Evolutionary conservation across 1,140 invertebrate genomes (phyloP).

Genomic region (Heliconius eleuchia): DNA sequence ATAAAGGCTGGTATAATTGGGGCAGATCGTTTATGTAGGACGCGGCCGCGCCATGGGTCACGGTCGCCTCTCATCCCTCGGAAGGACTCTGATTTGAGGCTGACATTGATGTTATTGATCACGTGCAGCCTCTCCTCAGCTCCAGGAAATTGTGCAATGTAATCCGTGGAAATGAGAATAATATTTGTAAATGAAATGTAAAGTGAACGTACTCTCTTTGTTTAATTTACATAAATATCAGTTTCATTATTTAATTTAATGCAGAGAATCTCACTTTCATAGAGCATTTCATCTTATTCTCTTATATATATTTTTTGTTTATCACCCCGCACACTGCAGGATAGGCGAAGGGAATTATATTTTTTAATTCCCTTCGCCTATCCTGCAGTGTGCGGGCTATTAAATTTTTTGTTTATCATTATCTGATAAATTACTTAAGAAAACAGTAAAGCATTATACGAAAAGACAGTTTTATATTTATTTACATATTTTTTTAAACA

Average conservation of each 20-base stretch:
- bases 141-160: constrained; percentile 42
- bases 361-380: too few species aligned
- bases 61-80: constrained; percentile 47
- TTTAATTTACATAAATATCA: background rate
- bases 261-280: background rate
- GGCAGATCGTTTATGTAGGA: constrained; percentile 64
- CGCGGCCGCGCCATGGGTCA: constrained; percentile 55
- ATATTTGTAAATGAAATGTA: constrained; percentile 7
- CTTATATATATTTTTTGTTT: too few species aligned
- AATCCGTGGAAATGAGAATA: constrained; percentile 5
- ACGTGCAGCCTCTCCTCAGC: constrained; percentile 38
- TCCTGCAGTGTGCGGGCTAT: too few species aligned
- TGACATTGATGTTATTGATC: constrained; percentile 41
- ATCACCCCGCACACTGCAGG: too few species aligned
- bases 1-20: constrained; percentile 69
- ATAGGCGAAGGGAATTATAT: too few species aligned
- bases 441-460: background rate
- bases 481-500: background rate
- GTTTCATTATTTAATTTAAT: background rate
- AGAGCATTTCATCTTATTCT: too few species aligned
- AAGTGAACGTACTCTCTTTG: background rate
- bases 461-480: background rate
- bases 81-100: constrained; percentile 28
- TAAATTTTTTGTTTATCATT: background rate
- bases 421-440: background rate